These are phyloP conservation scores for Hypocryptadius cinnamomeus DNA, from an alignment of 2,113 vertebrate species.

Conservation along the genomic window DNA sequence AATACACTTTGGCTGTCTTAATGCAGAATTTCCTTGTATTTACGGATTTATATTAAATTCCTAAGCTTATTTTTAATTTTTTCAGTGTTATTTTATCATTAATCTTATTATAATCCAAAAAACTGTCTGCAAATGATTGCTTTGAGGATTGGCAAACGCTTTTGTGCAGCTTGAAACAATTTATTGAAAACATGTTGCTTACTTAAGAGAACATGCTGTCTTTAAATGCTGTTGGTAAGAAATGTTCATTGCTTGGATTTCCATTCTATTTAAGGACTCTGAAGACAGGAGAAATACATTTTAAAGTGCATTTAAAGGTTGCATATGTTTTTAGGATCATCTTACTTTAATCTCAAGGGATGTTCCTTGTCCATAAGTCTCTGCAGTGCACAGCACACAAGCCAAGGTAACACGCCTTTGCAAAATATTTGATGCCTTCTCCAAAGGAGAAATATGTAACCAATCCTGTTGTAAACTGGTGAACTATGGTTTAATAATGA, in stretches of 20 bases:
- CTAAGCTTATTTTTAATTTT: slow-evolving; percentile 31
- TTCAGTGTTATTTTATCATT: slow-evolving; percentile 46
- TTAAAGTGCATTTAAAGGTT: neutral
- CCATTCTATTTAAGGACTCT: neutral
- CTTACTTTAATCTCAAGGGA: neutral
- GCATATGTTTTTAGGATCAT: neutral
- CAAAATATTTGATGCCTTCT: neutral
- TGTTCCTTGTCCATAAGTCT: neutral
- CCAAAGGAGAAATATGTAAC: neutral
- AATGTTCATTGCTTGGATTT: neutral
- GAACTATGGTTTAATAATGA: neutral
- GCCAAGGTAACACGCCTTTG: neutral
- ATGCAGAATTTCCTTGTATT: slow-evolving; percentile 23
- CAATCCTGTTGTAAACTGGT: neutral
- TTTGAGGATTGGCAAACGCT: slow-evolving; percentile 41
- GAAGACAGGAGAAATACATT: neutral
- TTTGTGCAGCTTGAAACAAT: slow-evolving; percentile 53
- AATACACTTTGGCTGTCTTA: neutral
- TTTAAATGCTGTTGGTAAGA: slow-evolving; percentile 1
- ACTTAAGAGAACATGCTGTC: slow-evolving; percentile 25
- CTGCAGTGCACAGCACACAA: neutral
- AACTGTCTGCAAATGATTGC: slow-evolving; percentile 24
- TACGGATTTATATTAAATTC: slow-evolving; percentile 32
- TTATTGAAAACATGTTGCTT: slow-evolving; percentile 43
- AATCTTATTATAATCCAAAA: slow-evolving; percentile 46